Percentiles rank a stretch among this genome's conserved stretches.
Evolutionary conservation across 2,888 invertebrate species (phyloP).

Genomic region (Laspeyria flexula): DNA sequence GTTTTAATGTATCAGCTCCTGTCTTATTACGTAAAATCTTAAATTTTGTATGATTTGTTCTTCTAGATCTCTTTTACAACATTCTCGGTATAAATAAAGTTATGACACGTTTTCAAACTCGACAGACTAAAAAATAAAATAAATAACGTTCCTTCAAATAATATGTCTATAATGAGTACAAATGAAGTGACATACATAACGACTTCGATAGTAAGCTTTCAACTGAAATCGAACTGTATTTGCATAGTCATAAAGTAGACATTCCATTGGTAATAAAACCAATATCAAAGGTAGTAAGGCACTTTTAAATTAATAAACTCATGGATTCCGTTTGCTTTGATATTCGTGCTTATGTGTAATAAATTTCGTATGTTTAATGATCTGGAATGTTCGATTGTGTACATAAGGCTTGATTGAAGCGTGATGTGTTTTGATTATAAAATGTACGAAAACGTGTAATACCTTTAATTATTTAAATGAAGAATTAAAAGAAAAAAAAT

Average conservation of each 20-base stretch:
- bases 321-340: constrained; percentile 37
- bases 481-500: too few relatives aligned
- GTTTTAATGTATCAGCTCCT: too few relatives aligned
- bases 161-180: constrained; percentile 58
- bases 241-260: background rate
- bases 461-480: background rate
- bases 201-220: constrained; percentile 45
- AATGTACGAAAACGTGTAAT: background rate
- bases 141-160: constrained; percentile 51
- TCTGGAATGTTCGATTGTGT: background rate
- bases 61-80: too few relatives aligned
- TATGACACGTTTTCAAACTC: constrained; percentile 44
- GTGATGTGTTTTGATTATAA: background rate
- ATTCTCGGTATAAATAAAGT: too few relatives aligned
- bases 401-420: background rate
- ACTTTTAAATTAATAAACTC: constrained; percentile 43
- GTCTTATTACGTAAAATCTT: too few relatives aligned
- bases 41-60: too few relatives aligned
- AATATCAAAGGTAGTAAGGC: constrained; percentile 34
- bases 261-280: background rate
- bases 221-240: constrained; percentile 37
- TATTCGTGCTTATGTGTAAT: constrained; percentile 11
- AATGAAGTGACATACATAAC: constrained; percentile 53
- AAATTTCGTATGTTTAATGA: constrained; percentile 5
- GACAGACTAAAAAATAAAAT: constrained; percentile 41